Conservation (phyloP, 2,888 invertebrate genomes). For the Arenicola marina region DNA sequence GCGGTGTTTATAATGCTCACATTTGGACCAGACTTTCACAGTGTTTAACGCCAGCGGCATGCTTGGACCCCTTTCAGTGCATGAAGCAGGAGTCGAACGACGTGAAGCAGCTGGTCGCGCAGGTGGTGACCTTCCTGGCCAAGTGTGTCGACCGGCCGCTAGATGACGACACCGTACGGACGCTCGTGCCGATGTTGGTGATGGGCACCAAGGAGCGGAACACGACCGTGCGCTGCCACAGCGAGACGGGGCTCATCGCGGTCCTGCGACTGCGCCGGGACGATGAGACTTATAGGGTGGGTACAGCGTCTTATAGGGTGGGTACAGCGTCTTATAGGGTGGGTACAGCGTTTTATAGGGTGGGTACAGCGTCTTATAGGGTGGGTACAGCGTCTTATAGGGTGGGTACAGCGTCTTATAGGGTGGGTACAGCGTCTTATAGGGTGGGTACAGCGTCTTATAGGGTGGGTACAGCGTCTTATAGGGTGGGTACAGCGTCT, state of each 20-base stretch:
- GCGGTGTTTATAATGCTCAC: neutral
- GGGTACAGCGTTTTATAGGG: no score
- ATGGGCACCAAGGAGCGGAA: constrained; percentile 99
- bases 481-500: no score
- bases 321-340: no score
- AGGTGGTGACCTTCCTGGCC: constrained; percentile 77
- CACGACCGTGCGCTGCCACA: constrained; percentile 89
- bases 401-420: no score
- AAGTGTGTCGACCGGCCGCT: constrained; percentile 55
- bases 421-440: no score
- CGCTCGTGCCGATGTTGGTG: constrained; percentile 81
- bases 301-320: no score
- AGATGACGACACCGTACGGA: constrained; percentile 6
- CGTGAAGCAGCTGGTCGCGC: constrained; percentile 87
- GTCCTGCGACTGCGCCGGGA: constrained; percentile 78
- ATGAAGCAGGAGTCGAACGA: constrained; percentile 93
- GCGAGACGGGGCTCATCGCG: constrained; percentile 88
- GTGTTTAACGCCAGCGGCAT: neutral
- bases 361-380: no score
- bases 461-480: no score
- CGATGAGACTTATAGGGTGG: constrained; percentile 35
- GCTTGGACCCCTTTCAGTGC: constrained; percentile 36
- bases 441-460: no score
- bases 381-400: no score
- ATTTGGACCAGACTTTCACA: neutral